A percentile compares a stretch with the other conserved stretches of the same genome.
Conservation (phyloP, 2,888 invertebrate genomes). For the Phengaris alcon region DNA sequence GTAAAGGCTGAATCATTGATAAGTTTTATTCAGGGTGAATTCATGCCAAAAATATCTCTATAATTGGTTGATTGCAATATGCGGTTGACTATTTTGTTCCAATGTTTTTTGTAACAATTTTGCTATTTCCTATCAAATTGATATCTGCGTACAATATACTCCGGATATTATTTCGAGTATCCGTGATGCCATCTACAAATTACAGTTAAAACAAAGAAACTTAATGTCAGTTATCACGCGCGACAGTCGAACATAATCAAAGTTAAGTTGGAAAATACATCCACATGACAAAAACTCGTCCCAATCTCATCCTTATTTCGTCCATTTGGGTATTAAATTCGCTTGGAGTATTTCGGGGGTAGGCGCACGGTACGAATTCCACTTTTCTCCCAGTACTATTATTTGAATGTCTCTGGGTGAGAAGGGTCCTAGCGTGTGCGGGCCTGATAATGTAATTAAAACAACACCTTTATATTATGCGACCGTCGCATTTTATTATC, state of each 20-base stretch:
- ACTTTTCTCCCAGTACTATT: conserved; percentile 74
- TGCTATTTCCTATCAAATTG: too few species aligned
- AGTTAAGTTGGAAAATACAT: conserved; percentile 50
- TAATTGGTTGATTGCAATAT: too few species aligned
- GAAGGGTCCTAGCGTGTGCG: conserved; percentile 74
- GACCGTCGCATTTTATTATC: conserved; percentile 60
- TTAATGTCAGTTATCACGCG: conserved; percentile 52
- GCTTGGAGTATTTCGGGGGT: background rate
- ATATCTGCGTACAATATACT: background rate
- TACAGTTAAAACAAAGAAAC: conserved; percentile 37
- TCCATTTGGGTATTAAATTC: background rate
- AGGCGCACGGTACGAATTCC: conserved; percentile 45
- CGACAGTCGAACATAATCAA: conserved; percentile 72
- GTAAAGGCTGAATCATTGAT: too few species aligned
- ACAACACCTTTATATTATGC: conserved; percentile 73
- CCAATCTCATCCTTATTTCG: background rate
- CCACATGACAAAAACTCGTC: conserved; percentile 15
- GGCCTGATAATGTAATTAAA: conserved; percentile 78
- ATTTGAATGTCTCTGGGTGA: conserved; percentile 79
- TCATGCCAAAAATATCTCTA: too few species aligned
- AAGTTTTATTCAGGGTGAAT: too few species aligned
- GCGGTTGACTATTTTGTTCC: too few species aligned
- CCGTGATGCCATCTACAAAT: conserved; percentile 28
- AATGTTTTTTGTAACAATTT: too few species aligned
- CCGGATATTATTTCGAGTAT: background rate